Conservation (phyloP, 2,888 invertebrate genomes). For the Erebia aethiops region DNA sequence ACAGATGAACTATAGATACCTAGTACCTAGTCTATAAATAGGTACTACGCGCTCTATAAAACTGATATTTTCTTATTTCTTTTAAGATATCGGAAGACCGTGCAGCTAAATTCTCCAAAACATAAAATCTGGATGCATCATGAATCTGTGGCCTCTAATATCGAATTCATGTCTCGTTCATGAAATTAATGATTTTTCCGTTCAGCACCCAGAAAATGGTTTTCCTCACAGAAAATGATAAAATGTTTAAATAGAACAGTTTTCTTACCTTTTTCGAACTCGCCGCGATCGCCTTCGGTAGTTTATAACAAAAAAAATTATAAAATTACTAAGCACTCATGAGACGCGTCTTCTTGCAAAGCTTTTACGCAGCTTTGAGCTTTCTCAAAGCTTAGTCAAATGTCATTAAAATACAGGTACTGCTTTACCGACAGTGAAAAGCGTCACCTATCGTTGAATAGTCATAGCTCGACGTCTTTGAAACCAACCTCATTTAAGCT, state of each 20-base stretch:
- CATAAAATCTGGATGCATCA: constrained; percentile 26
- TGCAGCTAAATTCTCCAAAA: not conserved
- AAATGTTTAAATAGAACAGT: not conserved
- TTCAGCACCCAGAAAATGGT: constrained; percentile 3
- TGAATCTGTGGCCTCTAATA: constrained; percentile 34
- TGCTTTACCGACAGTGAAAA: constrained; percentile 50
- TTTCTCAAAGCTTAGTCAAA: constrained; percentile 42
- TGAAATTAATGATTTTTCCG: constrained; percentile 43
- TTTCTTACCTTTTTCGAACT: constrained; percentile 36
- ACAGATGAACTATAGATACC: not conserved
- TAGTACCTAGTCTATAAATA: too few species aligned
- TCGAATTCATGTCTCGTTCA: constrained; percentile 35
- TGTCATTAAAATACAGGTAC: constrained; percentile 42
- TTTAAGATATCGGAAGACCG: not conserved
- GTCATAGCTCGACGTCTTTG: constrained; percentile 34
- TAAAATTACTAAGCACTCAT: constrained; percentile 35
- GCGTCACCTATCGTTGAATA: constrained; percentile 63
- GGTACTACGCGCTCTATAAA: too few species aligned
- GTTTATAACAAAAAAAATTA: constrained; percentile 30
- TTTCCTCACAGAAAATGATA: constrained; percentile 9
- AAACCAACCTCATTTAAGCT: not conserved
- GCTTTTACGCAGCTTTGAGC: constrained; percentile 51
- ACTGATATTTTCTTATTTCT: too few species aligned
- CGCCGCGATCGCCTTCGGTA: constrained; percentile 26
- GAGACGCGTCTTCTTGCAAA: constrained; percentile 44